Conservation (phyloP, 2,797 vertebrate species). For the Premnoplex brunnescens region DNA sequence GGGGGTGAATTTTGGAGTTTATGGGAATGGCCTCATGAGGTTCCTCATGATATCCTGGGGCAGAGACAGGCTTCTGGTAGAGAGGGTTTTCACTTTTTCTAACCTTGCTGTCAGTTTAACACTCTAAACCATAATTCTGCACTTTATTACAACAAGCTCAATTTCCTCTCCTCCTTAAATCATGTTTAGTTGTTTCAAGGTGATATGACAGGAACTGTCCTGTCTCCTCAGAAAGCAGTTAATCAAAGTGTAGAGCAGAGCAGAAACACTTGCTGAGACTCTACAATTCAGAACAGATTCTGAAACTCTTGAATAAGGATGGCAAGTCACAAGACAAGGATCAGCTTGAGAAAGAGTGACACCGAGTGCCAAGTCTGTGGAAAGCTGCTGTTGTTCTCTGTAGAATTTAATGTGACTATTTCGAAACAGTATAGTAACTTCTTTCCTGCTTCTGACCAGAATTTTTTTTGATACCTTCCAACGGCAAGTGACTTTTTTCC, state of each 20-base stretch:
- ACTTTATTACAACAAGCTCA: neutral
- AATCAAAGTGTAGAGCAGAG: neutral
- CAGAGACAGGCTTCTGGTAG: accelerated
- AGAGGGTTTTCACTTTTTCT: neutral
- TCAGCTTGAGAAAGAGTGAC: neutral
- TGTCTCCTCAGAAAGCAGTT: neutral
- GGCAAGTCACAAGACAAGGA: neutral
- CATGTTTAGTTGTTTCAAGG: neutral
- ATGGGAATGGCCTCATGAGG: neutral
- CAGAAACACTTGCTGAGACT: neutral
- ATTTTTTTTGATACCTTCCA: neutral
- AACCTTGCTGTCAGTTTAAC: neutral
- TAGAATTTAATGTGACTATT: neutral
- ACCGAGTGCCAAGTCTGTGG: neutral
- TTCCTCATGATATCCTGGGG: neutral
- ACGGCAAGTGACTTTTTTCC: neutral
- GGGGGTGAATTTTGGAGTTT: neutral
- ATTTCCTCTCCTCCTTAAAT: neutral
- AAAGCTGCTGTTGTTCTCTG: neutral
- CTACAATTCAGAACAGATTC: neutral
- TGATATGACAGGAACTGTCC: neutral
- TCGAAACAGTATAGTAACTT: neutral
- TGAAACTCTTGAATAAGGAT: neutral
- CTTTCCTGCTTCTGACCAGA: neutral
- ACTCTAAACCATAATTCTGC: neutral